Percentiles rank a stretch among this genome's conserved stretches.
phyloP scores from a whole-genome alignment of 1,140 invertebrate species.

The Hypothenemus hampei region DNA sequence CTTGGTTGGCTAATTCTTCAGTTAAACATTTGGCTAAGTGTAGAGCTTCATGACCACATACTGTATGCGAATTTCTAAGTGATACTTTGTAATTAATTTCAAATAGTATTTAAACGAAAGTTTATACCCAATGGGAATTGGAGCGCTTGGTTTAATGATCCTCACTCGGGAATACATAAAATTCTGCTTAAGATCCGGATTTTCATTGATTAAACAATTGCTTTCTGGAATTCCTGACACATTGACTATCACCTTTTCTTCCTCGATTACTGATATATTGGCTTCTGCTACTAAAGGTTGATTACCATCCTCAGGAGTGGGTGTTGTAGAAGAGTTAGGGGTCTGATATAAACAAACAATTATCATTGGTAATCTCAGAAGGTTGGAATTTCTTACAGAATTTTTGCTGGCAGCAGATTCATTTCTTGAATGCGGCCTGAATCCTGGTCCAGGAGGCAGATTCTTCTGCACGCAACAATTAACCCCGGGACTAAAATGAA shows the following conservation, averaged over 20 bases:
- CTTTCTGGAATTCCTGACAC: too few species aligned
- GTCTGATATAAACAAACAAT: conserved; percentile 32
- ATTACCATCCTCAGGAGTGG: conserved; percentile 43
- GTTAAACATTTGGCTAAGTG: conserved; percentile 66
- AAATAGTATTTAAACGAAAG: not conserved
- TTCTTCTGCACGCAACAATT: conserved; percentile 95
- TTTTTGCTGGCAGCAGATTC: conserved; percentile 57
- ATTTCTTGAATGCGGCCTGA: conserved; percentile 84
- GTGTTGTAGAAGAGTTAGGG: conserved; percentile 40
- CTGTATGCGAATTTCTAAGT: conserved; percentile 57
- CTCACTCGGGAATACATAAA: conserved; percentile 11
- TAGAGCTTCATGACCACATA: conserved; percentile 71
- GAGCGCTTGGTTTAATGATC: conserved; percentile 53
- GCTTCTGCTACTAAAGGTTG: conserved; percentile 65
- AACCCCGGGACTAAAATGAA: conserved; percentile 96
- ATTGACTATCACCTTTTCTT: conserved; percentile 32
- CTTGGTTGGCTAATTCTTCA: conserved; percentile 62
- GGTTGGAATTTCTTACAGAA: conserved; percentile 41
- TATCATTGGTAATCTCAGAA: not conserved
- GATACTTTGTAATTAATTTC: too few species aligned
- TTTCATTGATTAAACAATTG: not conserved
- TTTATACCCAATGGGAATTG: conserved; percentile 60
- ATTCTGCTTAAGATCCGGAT: not conserved
- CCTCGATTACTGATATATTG: conserved; percentile 45
- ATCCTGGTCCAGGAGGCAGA: conserved; percentile 86